Base-by-base conservation (phyloP, 2,797 vertebrate species). In the Pantherophis alleghaniensis region DNA sequence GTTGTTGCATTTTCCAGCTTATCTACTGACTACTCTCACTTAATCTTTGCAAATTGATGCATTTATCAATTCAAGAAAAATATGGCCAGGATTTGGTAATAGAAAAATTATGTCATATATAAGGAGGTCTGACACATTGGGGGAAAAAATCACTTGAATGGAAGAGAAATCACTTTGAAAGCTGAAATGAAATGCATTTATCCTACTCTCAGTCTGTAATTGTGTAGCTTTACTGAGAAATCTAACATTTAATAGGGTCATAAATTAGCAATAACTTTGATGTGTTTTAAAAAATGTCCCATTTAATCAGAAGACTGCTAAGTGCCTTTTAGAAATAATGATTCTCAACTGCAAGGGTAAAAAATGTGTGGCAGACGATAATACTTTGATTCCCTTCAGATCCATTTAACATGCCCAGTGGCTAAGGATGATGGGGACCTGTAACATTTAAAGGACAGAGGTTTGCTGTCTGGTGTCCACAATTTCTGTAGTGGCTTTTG, bases 151-250 rank as follows among this genome's bases (percentile, higher is more conserved):
- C 74, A 86, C 6, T 57, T 60, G 20, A 83, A 86, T 20, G 37
- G 47, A 86, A 86, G 26, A 83, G 69, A 60, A 60, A 86, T 86
- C 28, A 51, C 69, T 60, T n/a, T 74, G 37, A 86, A 91, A 91
- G 55, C 22, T 86, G 74, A 69, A 91, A 91, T 91, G 56, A 91
- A 91, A 91, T 83, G 14, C 90, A 83, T 83, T 91, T 79, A 91
- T 79, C 42, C 13, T 20, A 83, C 4, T 86, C 55, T 60, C 32
- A 57, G n/a, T 57, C 24, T 91, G 57, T 63, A 61, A 51, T 83
- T n/a, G 20, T 47, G 3, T n/a, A 18, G 28, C 18, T 60, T 61
- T 53, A 53, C 20, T 61, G 28, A 91, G 60, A n/a, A 32, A 86
- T 51, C 28, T 86, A 47, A 22, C 90, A 86, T 57, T 91, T 60